phyloP scores from a whole-genome alignment of 2,797 vertebrate species.

The Artibeus jamaicensis region DNA sequence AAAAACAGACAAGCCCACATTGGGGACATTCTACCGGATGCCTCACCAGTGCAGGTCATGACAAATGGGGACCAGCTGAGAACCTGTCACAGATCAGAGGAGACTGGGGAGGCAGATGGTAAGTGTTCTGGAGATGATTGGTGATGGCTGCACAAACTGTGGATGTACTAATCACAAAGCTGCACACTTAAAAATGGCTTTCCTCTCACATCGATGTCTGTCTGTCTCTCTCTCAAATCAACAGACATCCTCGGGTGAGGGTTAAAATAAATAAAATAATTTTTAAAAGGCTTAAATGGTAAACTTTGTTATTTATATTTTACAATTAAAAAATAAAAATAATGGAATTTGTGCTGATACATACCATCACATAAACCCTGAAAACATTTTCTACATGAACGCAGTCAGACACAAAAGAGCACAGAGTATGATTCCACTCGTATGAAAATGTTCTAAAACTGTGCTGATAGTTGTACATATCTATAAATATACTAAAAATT shows the following conservation, averaged over 20 bases:
- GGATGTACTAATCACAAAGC: background rate
- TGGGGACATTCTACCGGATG: background rate
- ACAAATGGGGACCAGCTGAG: background rate
- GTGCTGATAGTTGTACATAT: background rate
- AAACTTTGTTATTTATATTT: background rate
- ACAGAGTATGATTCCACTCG: background rate
- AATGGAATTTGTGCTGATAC: background rate
- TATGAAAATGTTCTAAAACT: background rate
- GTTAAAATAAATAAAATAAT: background rate
- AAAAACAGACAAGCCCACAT: background rate
- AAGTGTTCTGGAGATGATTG: background rate
- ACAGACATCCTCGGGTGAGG: background rate
- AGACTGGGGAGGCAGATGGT: background rate
- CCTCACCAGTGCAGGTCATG: background rate
- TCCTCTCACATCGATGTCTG: too few relatives aligned
- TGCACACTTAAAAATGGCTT: conserved; percentile 24
- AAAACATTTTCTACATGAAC: conserved; percentile 9
- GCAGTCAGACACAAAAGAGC: background rate
- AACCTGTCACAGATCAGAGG: background rate
- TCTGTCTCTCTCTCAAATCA: background rate
- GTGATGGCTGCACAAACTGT: background rate
- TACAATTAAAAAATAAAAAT: background rate
- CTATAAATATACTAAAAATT: background rate
- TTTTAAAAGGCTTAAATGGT: background rate
- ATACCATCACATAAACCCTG: background rate